A percentile compares a stretch with the other conserved stretches of the same genome.
Conservation (phyloP, 2,797 vertebrate species). For the Centroberyx gerrardi region DNA sequence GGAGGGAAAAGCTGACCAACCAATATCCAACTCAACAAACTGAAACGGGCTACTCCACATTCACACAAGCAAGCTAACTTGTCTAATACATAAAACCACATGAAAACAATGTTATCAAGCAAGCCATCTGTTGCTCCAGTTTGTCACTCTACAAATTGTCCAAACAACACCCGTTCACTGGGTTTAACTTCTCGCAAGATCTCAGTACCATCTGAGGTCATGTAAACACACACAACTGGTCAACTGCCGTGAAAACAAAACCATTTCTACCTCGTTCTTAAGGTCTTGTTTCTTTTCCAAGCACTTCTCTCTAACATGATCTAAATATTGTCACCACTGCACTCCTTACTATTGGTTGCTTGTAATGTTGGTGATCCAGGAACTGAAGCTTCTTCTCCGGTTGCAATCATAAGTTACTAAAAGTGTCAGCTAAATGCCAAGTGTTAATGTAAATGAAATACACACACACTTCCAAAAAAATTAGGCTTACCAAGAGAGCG, state of each 20-base stretch:
- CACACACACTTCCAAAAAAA: not conserved
- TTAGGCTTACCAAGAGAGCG: constrained; percentile 77
- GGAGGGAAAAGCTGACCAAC: constrained; percentile 40
- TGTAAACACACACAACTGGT: not conserved
- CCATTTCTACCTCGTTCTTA: not conserved
- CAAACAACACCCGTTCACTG: not conserved
- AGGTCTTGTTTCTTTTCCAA: too few relatives aligned
- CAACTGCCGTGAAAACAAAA: too few relatives aligned
- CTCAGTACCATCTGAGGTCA: too few relatives aligned
- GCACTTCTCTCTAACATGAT: too few relatives aligned
- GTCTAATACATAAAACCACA: not conserved
- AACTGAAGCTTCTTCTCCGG: not conserved
- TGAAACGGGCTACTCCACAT: not conserved
- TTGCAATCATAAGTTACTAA: not conserved
- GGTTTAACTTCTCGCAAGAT: not conserved
- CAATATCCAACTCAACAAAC: not conserved
- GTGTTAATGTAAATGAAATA: not conserved
- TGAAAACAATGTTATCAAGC: too few relatives aligned
- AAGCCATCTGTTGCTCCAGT: not conserved
- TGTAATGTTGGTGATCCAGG: not conserved
- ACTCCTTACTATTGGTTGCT: not conserved
- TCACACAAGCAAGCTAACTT: not conserved
- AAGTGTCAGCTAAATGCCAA: too few relatives aligned
- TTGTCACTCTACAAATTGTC: constrained; percentile 1
- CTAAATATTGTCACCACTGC: too few relatives aligned